phyloP scores from a whole-genome alignment of 2,888 invertebrate genomes.

The Unio delphinus region DNA sequence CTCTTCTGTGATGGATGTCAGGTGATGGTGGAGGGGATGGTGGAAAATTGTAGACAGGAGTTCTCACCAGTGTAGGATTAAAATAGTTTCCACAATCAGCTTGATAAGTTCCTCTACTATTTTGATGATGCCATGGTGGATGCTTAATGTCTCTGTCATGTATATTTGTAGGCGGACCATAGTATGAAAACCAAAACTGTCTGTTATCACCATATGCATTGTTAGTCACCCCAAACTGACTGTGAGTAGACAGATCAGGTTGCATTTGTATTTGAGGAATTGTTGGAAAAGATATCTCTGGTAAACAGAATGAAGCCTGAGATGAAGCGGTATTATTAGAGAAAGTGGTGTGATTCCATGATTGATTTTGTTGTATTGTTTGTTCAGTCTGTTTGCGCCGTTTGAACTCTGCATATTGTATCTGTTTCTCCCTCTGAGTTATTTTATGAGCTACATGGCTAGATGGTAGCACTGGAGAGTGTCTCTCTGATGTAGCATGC shows the following conservation, averaged over 20 bases:
- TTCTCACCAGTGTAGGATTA: neutral
- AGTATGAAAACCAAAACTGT: too few relatives aligned
- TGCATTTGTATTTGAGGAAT: too few relatives aligned
- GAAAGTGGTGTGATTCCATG: too few relatives aligned
- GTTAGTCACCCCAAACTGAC: too few relatives aligned
- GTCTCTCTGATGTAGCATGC: conserved; percentile 55
- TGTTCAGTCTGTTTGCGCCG: conserved; percentile 32
- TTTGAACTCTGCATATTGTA: conserved; percentile 47
- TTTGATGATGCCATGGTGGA: too few relatives aligned
- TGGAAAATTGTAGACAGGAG: conserved; percentile 29
- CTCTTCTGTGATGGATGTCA: neutral
- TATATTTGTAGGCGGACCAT: too few relatives aligned
- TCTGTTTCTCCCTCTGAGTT: conserved; percentile 46
- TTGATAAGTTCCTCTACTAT: neutral
- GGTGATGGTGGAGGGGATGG: conserved; percentile 49
- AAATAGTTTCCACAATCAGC: neutral
- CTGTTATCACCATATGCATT: too few relatives aligned
- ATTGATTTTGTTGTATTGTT: neutral
- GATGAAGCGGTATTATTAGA: too few relatives aligned
- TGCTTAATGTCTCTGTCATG: too few relatives aligned
- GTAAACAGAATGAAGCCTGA: too few relatives aligned
- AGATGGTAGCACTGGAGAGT: conserved; percentile 61
- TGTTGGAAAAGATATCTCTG: too few relatives aligned
- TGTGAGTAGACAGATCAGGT: too few relatives aligned
- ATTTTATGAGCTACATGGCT: conserved; percentile 54